Evolutionary conservation across 2,888 invertebrate species (phyloP), one percentile per base, ranked within the genome.

Genomic region (Macaria notata): DNA sequence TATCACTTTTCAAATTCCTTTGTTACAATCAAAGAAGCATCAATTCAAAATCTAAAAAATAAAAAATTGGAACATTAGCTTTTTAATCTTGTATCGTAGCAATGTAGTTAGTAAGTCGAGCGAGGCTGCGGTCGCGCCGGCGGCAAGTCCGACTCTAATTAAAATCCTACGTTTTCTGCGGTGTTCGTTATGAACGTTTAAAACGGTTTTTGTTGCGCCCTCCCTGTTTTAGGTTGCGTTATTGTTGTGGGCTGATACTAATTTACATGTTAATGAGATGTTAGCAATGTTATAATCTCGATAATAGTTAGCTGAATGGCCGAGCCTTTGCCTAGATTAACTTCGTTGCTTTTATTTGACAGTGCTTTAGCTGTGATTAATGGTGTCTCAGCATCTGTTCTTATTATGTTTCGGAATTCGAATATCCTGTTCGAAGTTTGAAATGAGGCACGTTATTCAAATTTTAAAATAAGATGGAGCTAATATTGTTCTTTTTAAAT

Each of bases 261-360:
- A 90, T 89, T 88, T 88, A 88, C 87, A 90, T 89, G 85, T 83
- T 89, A 89, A 88, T 89, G 81, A 88, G 84, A 79, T 78, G 75
- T 76, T 75, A 69, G 74, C 75, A 76, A 76, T 78, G 72, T 75
- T 74, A 54, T 6, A 50, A 58, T 54, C 51, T 76, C 64, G 66
- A 66, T 66, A 62, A 62, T 78, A 76, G 76, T 79, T 66, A 68
- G 65, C 55, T 69, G 66, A 63, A 71, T 73, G 67, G 69, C 65
- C 66, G 65, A 9, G 69, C 70, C 66, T 66, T 66, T 60, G 67
- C 60, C 61, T 48, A 70, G 68, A 71, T 71, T 68, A 67, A 64
- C 66, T 61, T 64, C 63, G 63, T 41, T 41, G 19, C 46, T 49
- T 54, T 54, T 63, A 49, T 52, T 51, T 62, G 51, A 49, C 52